Conservation (phyloP, 2,888 invertebrate species). For the Frankliniella fusca region DNA sequence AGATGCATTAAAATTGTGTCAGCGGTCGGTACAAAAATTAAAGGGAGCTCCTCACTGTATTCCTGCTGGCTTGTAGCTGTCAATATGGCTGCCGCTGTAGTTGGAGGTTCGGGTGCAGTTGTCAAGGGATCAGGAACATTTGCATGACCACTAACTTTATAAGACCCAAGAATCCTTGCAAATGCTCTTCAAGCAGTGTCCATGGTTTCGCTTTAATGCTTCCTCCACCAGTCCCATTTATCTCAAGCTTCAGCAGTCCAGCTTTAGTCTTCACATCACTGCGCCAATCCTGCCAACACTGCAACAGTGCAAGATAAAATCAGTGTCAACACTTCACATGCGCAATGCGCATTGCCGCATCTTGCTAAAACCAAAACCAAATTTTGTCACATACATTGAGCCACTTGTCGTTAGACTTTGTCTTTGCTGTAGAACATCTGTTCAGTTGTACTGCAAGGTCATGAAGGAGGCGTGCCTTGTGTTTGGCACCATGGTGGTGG, state of each 20-base stretch:
- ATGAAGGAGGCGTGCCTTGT: neutral
- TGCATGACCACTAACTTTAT: neutral
- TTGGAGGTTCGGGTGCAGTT: neutral
- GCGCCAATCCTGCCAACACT: conserved; percentile 11
- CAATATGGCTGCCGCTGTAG: neutral
- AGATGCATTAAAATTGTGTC: neutral
- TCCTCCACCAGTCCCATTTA: neutral
- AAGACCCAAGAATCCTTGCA: neutral
- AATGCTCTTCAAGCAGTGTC: conserved; percentile 1
- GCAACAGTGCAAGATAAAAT: neutral
- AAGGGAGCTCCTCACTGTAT: neutral
- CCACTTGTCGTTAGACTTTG: conserved; percentile 11
- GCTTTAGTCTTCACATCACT: neutral
- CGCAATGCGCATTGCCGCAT: neutral
- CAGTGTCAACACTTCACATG: neutral
- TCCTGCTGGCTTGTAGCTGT: neutral
- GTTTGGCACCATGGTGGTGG: conserved; percentile 6
- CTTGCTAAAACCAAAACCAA: neutral
- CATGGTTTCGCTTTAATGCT: neutral
- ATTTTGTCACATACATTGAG: neutral
- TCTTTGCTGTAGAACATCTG: conserved; percentile 6
- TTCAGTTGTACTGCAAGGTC: conserved; percentile 3
- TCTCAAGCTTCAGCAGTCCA: neutral
- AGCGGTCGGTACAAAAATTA: neutral
- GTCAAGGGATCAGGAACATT: conserved; percentile 9